phyloP scores from a whole-genome alignment of 2,888 invertebrate genomes.

The Agapetus fuscipes region DNA sequence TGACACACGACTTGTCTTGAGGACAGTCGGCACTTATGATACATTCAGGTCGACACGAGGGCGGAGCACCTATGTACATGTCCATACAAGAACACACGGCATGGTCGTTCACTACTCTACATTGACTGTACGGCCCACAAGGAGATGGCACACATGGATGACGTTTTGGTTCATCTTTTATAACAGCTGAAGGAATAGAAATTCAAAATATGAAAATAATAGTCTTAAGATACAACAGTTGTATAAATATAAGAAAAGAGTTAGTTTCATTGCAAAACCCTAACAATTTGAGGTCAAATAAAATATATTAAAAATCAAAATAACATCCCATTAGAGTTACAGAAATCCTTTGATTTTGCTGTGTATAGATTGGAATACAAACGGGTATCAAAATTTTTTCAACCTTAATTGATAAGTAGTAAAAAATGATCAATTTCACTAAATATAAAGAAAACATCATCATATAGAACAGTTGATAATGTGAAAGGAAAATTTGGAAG shows the following conservation, averaged over 20 bases:
- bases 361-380: no score
- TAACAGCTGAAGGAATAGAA: conserved; percentile 24
- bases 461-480: no score
- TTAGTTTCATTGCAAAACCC: conserved; percentile 24
- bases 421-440: no score
- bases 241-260: conserved; percentile 32
- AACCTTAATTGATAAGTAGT: no score
- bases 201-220: conserved; percentile 29
- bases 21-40: conserved; percentile 70
- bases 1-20: conserved; percentile 64
- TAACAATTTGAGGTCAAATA: no score
- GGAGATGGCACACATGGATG: conserved; percentile 69
- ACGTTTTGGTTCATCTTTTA: conserved; percentile 32
- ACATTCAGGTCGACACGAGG: conserved; percentile 69
- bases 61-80: conserved; percentile 65
- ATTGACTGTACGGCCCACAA: conserved; percentile 70
- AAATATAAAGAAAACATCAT: no score
- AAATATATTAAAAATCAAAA: no score
- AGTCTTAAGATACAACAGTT: conserved; percentile 47
- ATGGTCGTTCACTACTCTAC: conserved; percentile 59
- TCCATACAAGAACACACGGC: conserved; percentile 69
- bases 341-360: no score
- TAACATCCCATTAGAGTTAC: no score
- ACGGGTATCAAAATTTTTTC: no score
- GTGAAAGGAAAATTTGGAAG: no score